These are phyloP conservation scores for Phalanger gymnotis DNA, from an alignment of 2,797 vertebrate genomes.

Conservation along the genomic window DNA sequence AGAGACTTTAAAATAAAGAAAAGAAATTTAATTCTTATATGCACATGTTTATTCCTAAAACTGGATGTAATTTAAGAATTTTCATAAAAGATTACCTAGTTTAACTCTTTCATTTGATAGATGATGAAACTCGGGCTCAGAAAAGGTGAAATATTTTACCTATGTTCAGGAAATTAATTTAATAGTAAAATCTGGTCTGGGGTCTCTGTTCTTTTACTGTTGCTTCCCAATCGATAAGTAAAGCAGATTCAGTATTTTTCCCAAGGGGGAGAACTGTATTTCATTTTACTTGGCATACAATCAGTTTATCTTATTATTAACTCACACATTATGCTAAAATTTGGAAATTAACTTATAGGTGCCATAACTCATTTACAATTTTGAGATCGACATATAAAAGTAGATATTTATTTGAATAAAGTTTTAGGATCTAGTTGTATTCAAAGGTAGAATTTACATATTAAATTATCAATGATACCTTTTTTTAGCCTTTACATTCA, in stretches of 20 bases:
- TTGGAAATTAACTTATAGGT: constrained; percentile 11
- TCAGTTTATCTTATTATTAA: neutral
- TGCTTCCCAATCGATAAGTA: neutral
- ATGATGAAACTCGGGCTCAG: neutral
- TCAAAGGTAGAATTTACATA: constrained; percentile 10
- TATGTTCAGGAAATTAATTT: neutral
- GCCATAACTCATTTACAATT: neutral
- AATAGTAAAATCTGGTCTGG: neutral
- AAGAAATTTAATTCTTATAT: constrained; percentile 2
- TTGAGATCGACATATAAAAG: neutral
- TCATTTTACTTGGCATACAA: neutral
- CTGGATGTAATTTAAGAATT: neutral
- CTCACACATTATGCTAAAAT: constrained; percentile 7
- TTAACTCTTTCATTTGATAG: neutral
- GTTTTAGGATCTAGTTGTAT: neutral
- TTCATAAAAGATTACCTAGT: neutral
- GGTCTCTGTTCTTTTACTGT: no score
- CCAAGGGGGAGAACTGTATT: neutral
- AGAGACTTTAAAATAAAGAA: neutral
- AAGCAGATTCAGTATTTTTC: constrained; percentile 8
- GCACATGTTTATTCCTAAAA: constrained; percentile 18
- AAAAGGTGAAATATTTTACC: neutral
- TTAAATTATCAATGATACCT: neutral
- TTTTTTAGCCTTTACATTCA: neutral
- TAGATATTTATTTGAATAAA: constrained; percentile 36